Percentiles rank a stretch among this genome's conserved stretches.
Evolutionary conservation across 2,113 vertebrate genomes (phyloP).

Genomic region (Bujurquina vittata): DNA sequence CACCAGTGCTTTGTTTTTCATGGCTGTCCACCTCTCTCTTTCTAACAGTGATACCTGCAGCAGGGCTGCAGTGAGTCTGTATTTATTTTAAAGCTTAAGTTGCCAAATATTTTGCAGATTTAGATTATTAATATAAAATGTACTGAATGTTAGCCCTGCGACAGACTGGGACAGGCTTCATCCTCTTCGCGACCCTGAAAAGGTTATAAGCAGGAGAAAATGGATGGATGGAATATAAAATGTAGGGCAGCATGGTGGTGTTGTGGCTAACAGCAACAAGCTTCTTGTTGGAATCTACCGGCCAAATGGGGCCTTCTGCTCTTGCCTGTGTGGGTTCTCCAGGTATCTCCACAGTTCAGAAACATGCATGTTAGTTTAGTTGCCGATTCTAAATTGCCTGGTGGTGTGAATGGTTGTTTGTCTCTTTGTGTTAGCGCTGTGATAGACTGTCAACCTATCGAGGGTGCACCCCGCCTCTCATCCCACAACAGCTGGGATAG

Average conservation of each 20-base stretch:
- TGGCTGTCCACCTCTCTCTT: neutral
- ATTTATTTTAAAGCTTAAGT: neutral
- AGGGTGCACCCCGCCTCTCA: neutral
- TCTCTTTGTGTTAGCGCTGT: accelerated
- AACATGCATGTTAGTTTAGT: neutral
- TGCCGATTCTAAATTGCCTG: neutral
- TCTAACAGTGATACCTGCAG: neutral
- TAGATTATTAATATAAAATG: neutral
- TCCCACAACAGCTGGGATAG: too few relatives aligned
- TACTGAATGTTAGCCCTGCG: neutral
- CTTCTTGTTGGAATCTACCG: neutral
- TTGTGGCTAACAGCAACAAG: neutral
- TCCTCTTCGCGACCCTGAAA: too few relatives aligned
- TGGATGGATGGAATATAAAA: neutral
- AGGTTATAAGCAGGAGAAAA: too few relatives aligned
- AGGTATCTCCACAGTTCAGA: neutral
- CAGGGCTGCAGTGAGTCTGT: neutral
- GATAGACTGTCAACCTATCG: neutral
- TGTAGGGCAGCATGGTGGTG: neutral
- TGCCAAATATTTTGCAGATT: neutral
- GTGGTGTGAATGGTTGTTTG: neutral
- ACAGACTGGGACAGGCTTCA: too few relatives aligned
- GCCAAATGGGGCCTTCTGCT: neutral
- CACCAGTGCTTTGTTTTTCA: too few relatives aligned
- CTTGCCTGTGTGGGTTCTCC: neutral